Evolutionary conservation across 2,113 vertebrate species (phyloP), one percentile per base, ranked within the genome.

Genomic region (Grallaria varia): DNA sequence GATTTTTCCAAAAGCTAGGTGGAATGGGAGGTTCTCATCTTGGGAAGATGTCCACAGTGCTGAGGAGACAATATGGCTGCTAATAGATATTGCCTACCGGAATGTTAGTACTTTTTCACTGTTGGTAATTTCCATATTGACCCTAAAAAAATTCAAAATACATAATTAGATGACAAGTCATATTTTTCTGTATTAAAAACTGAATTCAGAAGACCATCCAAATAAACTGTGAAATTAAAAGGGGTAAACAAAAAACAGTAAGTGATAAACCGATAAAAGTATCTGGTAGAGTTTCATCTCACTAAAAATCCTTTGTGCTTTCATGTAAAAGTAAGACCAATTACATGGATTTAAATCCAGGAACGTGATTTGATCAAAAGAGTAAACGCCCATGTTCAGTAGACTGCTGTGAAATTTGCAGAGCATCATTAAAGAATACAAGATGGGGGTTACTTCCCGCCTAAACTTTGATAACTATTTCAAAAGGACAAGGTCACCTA

Each of bases 101-200:
- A 98, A 97, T 98, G 97, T 93, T 95, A 96, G 50, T 77, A 96
- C 76, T 97, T 97, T 97, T 98, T 99, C 98, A 99, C 97, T 99
- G 99, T 97, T 99, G 99, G 90, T 99, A 99, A 97, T 99, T 99
- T 98, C 99, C 99, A 97, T 99, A 99, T 84, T 99, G 99, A 98
- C 98, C 99, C 99, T 99, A 97, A 94, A 97, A 39, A 98, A 97
- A 86, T 35, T 58, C 21, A 58, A 90, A 97, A 96, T 15, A 96
- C 3, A 44, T 25, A 35, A 94, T 97, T 91, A 98, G 92, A 66
- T 27, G 58, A 93, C 31, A 59, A 90, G 21, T 8, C 21, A 20
- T 58, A 31, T 52, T 50, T 53, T 84, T 14, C 33, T 52, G 30
- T 28, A 78, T 74, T 88, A 56, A 72, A 84, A 92, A 20, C 24